A percentile compares a stretch with the other conserved stretches of the same genome.
These are phyloP conservation scores for Scaptodrosophila latifasciaeformis DNA, from an alignment of 2,888 invertebrate genomes.

Conservation along the genomic window DNA sequence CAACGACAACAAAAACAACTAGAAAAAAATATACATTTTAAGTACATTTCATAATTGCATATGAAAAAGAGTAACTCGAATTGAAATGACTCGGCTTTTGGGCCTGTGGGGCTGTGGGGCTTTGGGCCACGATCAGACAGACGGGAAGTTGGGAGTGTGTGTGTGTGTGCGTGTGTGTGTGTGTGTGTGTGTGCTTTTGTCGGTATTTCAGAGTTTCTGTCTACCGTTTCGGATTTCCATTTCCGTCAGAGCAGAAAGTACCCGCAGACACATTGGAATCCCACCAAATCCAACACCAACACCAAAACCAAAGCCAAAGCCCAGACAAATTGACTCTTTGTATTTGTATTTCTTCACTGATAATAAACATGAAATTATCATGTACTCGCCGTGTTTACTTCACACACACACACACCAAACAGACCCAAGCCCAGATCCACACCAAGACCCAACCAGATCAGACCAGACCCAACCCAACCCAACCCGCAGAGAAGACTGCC, in stretches of 20 bases:
- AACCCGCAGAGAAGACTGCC: not conserved
- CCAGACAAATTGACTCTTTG: too few species aligned
- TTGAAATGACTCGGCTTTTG: too few species aligned
- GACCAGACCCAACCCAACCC: not conserved
- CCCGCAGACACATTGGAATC: too few species aligned
- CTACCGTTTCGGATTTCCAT: too few species aligned
- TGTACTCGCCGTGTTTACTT: constrained; percentile 17
- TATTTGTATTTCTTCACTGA: constrained; percentile 33
- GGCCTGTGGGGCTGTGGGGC: too few species aligned
- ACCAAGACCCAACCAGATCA: constrained; percentile 2
- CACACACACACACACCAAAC: constrained; percentile 23
- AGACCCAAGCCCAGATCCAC: constrained; percentile 13
- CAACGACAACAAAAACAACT: too few species aligned
- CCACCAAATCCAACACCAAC: too few species aligned
- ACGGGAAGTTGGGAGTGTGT: constrained; percentile 64
- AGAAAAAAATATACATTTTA: constrained; percentile 19
- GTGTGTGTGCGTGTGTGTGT: too few species aligned
- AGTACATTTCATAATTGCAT: constrained; percentile 36
- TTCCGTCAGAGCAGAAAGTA: too few species aligned
- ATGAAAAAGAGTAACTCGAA: not conserved
- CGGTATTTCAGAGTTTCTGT: too few species aligned
- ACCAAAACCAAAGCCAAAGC: too few species aligned
- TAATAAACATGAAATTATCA: constrained; percentile 61
- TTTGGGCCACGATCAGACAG: constrained; percentile 19
- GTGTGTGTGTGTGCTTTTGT: constrained; percentile 10